Base-by-base conservation (phyloP, 37 sponge, comb jelly and placozoan genomes). In the Petrosia ficiformis region DNA sequence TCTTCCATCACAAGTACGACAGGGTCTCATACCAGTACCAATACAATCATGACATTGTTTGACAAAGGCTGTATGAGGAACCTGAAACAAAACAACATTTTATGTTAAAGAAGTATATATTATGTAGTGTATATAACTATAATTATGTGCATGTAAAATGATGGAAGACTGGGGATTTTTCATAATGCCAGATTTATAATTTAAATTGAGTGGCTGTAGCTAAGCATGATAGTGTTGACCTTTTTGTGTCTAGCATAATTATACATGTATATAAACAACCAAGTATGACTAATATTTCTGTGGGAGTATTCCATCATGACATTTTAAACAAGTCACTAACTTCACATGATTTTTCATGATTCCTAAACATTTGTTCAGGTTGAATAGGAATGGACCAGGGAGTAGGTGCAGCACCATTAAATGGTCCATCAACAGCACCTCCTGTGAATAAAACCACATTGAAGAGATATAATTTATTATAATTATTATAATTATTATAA, bases 21-120 rank as follows among this genome's bases (percentile, higher is more conserved):
- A 90, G 11, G 74, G 70, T 64, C 63, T 83, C 42, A 39, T 42
- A 1, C 90, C 85, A 16, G 41, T 29, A 1, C 85, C 90, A 42
- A 63, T 36, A 70, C 90, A 90, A 42, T 68, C 71, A 39, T 90
- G 81, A 56, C 90, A 90, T 0, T 74, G 77, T 78, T 84, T 90
- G 42, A 90, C 85, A 37, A 70, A 77, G 25, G 79, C 90, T 54
- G 90, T 90, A 73, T 90, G 90, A 21, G 90, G 90, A 3, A 90
- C 85, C 73, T 80, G 77, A 30, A 84, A 63, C 14, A 48, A 48
- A 48, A 48, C 8, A 14, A 48, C 54, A 14, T 48, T 8, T 48
- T 48, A 19, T 14, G 14, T 48, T 48, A 14, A 19, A 48, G 14
- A 19, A 8, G 8, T 48, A 14, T 14, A 48, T 19, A 8, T 48